phyloP scores from a whole-genome alignment of 2,797 vertebrate genomes.

The Cephalopachus bancanus region DNA sequence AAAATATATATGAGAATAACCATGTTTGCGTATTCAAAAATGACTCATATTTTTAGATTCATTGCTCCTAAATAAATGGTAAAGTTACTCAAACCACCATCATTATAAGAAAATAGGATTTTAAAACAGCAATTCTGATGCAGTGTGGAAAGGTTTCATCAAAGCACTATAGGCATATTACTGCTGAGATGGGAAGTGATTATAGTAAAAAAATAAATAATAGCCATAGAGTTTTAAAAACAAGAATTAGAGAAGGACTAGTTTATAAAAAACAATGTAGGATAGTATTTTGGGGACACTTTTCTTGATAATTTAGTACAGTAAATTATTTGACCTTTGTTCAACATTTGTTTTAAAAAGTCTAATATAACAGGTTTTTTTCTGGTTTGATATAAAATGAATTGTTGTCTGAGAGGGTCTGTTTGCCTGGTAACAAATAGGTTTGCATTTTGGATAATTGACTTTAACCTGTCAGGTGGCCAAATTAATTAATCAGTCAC shows the following conservation, averaged over 20 bases:
- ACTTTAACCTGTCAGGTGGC: slow-evolving; percentile 61
- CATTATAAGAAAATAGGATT: not conserved
- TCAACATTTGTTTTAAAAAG: not conserved
- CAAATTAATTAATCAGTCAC: slow-evolving; percentile 60
- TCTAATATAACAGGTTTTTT: not conserved
- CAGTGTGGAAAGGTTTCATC: not conserved
- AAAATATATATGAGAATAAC: slow-evolving; percentile 32
- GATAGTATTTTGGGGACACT: not conserved
- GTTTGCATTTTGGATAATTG: slow-evolving; percentile 54
- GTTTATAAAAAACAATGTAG: slow-evolving; percentile 5
- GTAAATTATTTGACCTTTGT: slow-evolving; percentile 22
- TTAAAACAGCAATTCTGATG: not conserved
- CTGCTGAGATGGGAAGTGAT: not conserved
- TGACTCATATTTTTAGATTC: not conserved
- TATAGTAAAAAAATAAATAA: slow-evolving; percentile 4
- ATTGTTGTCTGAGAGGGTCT: not conserved
- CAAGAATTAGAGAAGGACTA: not conserved
- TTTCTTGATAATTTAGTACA: not conserved
- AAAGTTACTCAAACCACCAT: not conserved
- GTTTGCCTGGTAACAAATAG: slow-evolving; percentile 45
- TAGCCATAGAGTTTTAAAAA: not conserved
- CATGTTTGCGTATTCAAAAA: not conserved
- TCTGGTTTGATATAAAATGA: slow-evolving; percentile 28
- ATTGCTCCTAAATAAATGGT: not conserved
- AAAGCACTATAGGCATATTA: not conserved